These are phyloP conservation scores for Luperina nickerlii DNA, from an alignment of 2,888 invertebrate species.

Conservation along the genomic window DNA sequence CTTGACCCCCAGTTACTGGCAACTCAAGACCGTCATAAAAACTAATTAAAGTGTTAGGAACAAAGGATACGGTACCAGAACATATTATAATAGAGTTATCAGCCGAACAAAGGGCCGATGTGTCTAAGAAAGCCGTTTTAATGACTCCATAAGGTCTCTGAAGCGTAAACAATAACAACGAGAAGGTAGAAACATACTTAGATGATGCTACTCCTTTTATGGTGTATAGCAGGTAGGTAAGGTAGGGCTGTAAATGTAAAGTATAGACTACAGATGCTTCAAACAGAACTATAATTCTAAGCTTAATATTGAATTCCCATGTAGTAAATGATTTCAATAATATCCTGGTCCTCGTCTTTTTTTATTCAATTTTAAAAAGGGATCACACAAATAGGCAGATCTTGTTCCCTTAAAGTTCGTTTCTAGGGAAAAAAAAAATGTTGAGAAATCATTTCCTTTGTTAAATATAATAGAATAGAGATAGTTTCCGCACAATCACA, in stretches of 20 bases:
- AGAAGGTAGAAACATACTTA: constrained; percentile 70
- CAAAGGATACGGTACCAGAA: constrained; percentile 70
- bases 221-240: constrained; percentile 22
- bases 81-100: constrained; percentile 70
- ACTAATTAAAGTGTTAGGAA: constrained; percentile 74
- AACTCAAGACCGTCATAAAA: constrained; percentile 68
- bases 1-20: constrained; percentile 48
- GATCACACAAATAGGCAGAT: background rate
- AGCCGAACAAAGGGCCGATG: constrained; percentile 68
- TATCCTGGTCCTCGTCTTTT: background rate
- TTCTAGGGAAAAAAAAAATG: background rate
- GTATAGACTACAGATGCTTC: background rate
- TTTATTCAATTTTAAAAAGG: background rate
- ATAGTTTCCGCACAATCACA: background rate
- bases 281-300: constrained; percentile 1
- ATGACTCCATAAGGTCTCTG: constrained; percentile 74
- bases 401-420: background rate
- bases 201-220: constrained; percentile 58
- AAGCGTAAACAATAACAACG: constrained; percentile 79
- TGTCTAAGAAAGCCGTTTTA: constrained; percentile 71
- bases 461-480: background rate
- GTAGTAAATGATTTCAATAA: background rate
- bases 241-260: background rate
- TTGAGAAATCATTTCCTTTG: background rate
- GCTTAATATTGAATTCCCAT: constrained; percentile 4